Base-by-base conservation (phyloP, 2,113 vertebrate species). In the Gopherus evgoodei region DNA sequence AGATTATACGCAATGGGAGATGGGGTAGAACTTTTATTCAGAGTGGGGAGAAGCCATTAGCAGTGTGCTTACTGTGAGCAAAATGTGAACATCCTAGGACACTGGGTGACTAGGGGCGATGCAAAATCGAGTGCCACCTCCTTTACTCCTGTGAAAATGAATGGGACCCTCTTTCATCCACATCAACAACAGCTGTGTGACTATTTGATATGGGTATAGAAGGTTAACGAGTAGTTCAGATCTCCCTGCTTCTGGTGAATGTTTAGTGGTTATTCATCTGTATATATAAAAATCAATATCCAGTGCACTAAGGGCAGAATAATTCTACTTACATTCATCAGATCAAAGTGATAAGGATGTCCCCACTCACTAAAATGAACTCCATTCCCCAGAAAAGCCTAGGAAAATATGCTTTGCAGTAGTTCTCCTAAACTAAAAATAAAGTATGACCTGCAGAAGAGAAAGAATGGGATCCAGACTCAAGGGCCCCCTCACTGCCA, bases 131-230 rank as follows among this genome's bases (percentile, higher is more conserved):
- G 54, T 65, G 82, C 90, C 86, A 83, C 95, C 94, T 89, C 84
- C 90, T 88, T 88, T 90, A 84, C 89, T 72, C 85, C 81, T 78
- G 14, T 0, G n/a, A 76, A 88, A 87, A 78, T 72, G 93, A 95
- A 91, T 81, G 86, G 93, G 94, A 75, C 94, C 87, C 87, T 93
- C 80, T 92, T 89, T 42, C 89, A 91, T 50, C 56, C 85, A 27
- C 94, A 93, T 83, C 93, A 91, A 9, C 1, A 93, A 91, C 91
- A 91, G 91, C 94, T 94, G 93, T 0, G 0, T 59, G 75, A 86
- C 62, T 25, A 62, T 35, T 81, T 21, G 89, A 94, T 91, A 93
- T 0, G 0, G 91, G 93, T 65, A 86, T 42, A 59, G 93, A 90
- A 62, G 12, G 12, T 62, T 31, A 62, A 62, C 35, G 59, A 62